Evolutionary conservation across 2,797 vertebrate genomes (phyloP).

Genomic region (Epinephelus malabaricus): DNA sequence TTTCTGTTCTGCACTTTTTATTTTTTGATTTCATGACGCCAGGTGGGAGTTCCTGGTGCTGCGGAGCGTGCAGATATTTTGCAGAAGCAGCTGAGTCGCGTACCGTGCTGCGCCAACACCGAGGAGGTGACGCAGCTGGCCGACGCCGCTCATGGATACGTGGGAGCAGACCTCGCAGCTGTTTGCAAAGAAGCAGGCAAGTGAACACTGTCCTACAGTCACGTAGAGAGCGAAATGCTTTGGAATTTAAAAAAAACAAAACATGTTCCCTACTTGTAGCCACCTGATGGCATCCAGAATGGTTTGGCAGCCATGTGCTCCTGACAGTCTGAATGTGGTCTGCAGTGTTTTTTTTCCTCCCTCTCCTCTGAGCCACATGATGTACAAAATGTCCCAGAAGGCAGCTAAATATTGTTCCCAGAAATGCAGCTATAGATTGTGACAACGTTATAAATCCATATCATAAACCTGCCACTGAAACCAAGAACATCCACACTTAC

Average conservation of each 20-base stretch:
- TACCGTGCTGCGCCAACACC: slow-evolving; percentile 84
- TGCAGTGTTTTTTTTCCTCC: background rate
- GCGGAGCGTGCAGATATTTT: slow-evolving; percentile 92
- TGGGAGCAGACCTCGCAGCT: slow-evolving; percentile 94
- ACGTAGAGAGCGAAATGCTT: background rate
- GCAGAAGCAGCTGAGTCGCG: slow-evolving; percentile 86
- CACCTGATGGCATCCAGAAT: background rate
- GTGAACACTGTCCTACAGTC: slow-evolving; percentile 44
- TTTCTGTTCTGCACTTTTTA: background rate
- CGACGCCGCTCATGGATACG: slow-evolving; percentile 91
- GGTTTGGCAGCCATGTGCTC: too few species aligned
- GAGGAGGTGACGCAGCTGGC: slow-evolving; percentile 88
- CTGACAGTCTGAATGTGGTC: background rate
- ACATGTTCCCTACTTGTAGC: background rate
- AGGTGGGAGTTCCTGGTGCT: slow-evolving; percentile 90
- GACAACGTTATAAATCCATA: slow-evolving; percentile 7
- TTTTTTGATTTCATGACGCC: slow-evolving; percentile 2
- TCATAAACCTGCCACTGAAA: background rate
- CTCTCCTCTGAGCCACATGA: background rate
- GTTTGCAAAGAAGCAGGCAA: slow-evolving; percentile 96
- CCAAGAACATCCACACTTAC: background rate
- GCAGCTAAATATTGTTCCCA: background rate
- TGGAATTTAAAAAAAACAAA: background rate
- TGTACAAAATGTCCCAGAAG: background rate
- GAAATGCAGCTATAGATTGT: background rate